Evolutionary conservation across 1,140 invertebrate genomes (phyloP).

Genomic region (Temnothorax nylanderi): DNA sequence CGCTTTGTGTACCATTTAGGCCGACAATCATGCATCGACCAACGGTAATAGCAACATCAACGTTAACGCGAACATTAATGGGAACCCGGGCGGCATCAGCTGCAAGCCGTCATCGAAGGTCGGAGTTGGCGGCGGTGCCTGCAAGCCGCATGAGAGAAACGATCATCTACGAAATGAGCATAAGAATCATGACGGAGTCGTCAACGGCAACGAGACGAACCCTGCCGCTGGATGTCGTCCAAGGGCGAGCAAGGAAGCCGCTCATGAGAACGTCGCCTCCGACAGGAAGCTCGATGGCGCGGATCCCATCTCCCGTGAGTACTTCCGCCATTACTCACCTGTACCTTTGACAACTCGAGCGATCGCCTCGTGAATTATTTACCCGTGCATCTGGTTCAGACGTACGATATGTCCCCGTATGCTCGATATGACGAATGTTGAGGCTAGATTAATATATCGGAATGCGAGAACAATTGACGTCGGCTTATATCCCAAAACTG

Average conservation of each 20-base stretch:
- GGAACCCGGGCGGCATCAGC: conserved; percentile 70
- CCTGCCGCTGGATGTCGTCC: conserved; percentile 73
- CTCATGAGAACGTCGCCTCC: conserved; percentile 74
- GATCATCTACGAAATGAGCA: conserved; percentile 71
- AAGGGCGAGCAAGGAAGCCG: conserved; percentile 78
- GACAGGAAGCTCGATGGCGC: conserved; percentile 80
- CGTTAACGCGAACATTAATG: conserved; percentile 74
- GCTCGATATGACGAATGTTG: conserved; percentile 3
- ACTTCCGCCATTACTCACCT: conserved; percentile 70
- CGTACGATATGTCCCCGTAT: not conserved
- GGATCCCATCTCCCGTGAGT: conserved; percentile 81
- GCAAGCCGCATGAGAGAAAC: conserved; percentile 71
- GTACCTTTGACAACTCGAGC: conserved; percentile 66
- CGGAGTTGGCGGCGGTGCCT: conserved; percentile 67
- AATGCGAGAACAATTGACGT: not conserved
- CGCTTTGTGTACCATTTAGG: conserved; percentile 53
- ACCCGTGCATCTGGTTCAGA: conserved; percentile 46
- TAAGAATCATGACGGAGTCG: conserved; percentile 70
- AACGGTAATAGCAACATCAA: conserved; percentile 79
- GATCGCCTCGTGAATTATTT: conserved; percentile 71
- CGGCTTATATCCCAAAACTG: not conserved
- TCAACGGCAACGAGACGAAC: conserved; percentile 69
- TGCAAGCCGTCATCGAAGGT: conserved; percentile 73
- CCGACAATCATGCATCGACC: conserved; percentile 65
- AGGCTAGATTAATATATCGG: conserved; percentile 10